Evolutionary conservation across 2,888 invertebrate genomes (phyloP).

Genomic region (Agonopterix alstromeriana): DNA sequence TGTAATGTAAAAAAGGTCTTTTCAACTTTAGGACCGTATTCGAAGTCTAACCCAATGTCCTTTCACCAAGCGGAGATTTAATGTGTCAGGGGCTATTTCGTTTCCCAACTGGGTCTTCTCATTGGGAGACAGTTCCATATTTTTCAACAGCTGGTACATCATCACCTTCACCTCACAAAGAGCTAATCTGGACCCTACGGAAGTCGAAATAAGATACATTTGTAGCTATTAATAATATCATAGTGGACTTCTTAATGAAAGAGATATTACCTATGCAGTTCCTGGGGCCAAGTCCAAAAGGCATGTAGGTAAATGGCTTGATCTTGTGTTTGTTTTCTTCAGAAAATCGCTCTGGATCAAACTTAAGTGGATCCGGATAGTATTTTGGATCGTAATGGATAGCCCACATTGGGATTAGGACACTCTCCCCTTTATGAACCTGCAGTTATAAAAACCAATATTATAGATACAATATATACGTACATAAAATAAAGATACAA

Average conservation of each 20-base stretch:
- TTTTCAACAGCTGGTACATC: conserved; percentile 37
- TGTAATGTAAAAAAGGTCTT: neutral
- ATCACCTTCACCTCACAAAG: conserved; percentile 49
- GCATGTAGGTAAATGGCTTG: conserved; percentile 38
- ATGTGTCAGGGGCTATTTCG: too few species aligned
- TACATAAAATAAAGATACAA: too few species aligned
- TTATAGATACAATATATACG: too few species aligned
- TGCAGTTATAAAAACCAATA: neutral
- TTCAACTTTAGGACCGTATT: too few species aligned
- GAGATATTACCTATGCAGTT: conserved; percentile 70
- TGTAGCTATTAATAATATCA: too few species aligned
- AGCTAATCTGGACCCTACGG: conserved; percentile 45
- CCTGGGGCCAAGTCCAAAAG: conserved; percentile 74
- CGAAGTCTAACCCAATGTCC: too few species aligned
- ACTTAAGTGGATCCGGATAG: conserved; percentile 66
- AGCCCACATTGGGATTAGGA: conserved; percentile 42
- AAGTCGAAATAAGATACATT: neutral
- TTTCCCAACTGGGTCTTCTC: conserved; percentile 22
- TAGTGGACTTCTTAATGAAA: too few species aligned
- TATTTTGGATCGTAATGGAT: conserved; percentile 62
- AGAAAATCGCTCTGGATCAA: conserved; percentile 75
- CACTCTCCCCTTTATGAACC: conserved; percentile 25
- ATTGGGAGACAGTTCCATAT: conserved; percentile 34
- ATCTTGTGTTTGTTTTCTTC: conserved; percentile 65
- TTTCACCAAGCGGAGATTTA: too few species aligned